A percentile compares a stretch with the other conserved stretches of the same genome.
Evolutionary conservation across 2,113 vertebrate species (phyloP).

Genomic region (Arenaria interpres): DNA sequence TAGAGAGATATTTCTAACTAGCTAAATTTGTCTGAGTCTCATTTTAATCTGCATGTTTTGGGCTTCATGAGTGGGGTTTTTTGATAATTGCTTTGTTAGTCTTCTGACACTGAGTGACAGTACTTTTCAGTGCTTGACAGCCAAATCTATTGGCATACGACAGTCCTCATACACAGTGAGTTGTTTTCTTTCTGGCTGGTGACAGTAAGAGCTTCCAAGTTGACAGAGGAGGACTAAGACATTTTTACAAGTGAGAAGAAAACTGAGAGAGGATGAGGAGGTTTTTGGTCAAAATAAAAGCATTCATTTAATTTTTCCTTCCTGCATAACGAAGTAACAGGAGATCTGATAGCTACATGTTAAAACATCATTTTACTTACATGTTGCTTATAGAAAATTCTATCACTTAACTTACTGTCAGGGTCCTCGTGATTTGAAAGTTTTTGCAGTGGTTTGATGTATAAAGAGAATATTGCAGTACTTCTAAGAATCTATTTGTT

Average conservation of each 20-base stretch:
- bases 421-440: neutral
- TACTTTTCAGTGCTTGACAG: conserved; percentile 75
- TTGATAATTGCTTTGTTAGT: conserved; percentile 81
- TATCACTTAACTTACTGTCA: conserved; percentile 29
- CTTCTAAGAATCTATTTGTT: neutral
- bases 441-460: neutral
- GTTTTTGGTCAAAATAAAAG: conserved; percentile 76
- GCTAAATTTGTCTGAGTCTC: conserved; percentile 13
- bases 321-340: conserved; percentile 32
- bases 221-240: conserved; percentile 73
- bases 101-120: conserved; percentile 79
- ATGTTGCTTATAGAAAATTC: conserved; percentile 44
- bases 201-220: conserved; percentile 78
- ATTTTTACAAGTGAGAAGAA: conserved; percentile 72
- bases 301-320: conserved; percentile 63
- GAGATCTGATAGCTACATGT: conserved; percentile 12
- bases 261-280: conserved; percentile 64
- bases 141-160: conserved; percentile 74
- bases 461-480: neutral
- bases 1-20: conserved; percentile 16
- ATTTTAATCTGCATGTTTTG: conserved; percentile 68
- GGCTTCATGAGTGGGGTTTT: conserved; percentile 46
- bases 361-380: conserved; percentile 56
- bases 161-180: conserved; percentile 62
- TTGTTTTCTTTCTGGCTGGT: conserved; percentile 74